Percentiles rank a stretch among this genome's conserved stretches.
phyloP scores from a whole-genome alignment of 2,113 vertebrate species.

The Meriones unguiculatus region DNA sequence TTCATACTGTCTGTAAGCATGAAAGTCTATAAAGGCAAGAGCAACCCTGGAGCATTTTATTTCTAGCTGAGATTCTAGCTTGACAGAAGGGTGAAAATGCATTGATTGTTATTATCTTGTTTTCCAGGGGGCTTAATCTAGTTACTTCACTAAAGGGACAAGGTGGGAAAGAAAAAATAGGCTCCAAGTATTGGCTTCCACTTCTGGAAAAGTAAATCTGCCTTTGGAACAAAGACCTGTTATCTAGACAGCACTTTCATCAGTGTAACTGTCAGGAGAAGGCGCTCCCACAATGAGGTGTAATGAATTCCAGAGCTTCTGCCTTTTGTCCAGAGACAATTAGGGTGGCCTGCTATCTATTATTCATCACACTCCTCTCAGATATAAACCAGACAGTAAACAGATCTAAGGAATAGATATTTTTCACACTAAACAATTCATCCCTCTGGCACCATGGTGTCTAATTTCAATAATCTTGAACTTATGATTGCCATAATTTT shows the following conservation, averaged over 20 bases:
- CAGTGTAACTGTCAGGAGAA: slow-evolving; percentile 60
- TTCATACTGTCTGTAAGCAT: neutral
- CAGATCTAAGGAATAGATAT: slow-evolving; percentile 58
- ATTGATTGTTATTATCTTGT: slow-evolving; percentile 47
- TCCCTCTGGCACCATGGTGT: slow-evolving; percentile 24
- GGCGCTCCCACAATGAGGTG: slow-evolving; percentile 54
- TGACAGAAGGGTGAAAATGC: slow-evolving; percentile 8
- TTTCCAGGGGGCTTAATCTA: slow-evolving; percentile 61
- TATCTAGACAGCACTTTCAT: slow-evolving; percentile 67
- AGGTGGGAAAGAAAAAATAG: slow-evolving; percentile 5
- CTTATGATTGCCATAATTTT: slow-evolving; percentile 52
- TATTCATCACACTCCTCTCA: slow-evolving; percentile 69
- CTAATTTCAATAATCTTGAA: slow-evolving; percentile 53
- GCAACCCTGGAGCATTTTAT: neutral
- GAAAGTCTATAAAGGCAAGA: neutral
- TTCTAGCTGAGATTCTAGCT: slow-evolving; percentile 21
- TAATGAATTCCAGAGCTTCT: slow-evolving; percentile 58
- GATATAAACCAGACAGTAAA: slow-evolving; percentile 36
- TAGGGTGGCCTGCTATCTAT: slow-evolving; percentile 72
- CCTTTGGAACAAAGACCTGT: slow-evolving; percentile 62
- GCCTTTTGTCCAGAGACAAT: slow-evolving; percentile 67
- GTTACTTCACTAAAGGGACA: slow-evolving; percentile 52
- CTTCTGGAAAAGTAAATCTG: slow-evolving; percentile 59
- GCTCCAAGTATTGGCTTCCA: slow-evolving; percentile 19
- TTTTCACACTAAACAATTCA: slow-evolving; percentile 54